Conservation (phyloP, 2,113 vertebrate species). For the rabbit (Oryctolagus cuniculus) region mOryCun1.1 NC_091435.1:131644001-131644500, state of each 20-base stretch:
- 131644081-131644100: neutral
- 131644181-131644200: neutral
- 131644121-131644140: neutral
- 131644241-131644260: neutral
- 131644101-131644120: neutral
- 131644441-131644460: constrained; percentile 16
- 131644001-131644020: neutral
- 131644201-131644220: neutral
- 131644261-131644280: neutral
- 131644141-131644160: constrained; percentile 47
- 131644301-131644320: neutral
- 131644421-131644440: neutral
- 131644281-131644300: neutral
- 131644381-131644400: neutral
- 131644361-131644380: neutral
- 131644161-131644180: neutral
- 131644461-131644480: neutral
- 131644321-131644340: neutral
- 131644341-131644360: constrained; percentile 43
- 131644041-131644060: neutral
- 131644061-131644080: neutral
- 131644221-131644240: neutral
- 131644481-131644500: neutral
- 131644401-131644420: neutral
- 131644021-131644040: neutral